These are phyloP conservation scores for Nomada ruficornis DNA, from an alignment of 2,888 invertebrate genomes.

Conservation along the genomic window DNA sequence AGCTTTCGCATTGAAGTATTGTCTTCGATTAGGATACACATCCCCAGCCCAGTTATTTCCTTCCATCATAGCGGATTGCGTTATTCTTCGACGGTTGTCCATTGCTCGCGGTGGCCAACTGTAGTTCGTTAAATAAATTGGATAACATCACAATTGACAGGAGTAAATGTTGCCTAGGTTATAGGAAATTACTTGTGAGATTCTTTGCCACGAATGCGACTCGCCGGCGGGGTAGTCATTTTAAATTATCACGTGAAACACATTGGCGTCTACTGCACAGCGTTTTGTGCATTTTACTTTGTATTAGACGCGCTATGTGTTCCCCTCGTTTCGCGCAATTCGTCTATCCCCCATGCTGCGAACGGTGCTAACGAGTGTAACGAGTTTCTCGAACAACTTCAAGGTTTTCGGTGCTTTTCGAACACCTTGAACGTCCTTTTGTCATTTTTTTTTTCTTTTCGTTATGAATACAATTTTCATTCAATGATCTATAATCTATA, in stretches of 20 bases:
- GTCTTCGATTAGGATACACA: constrained; percentile 11
- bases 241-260: constrained; percentile 9
- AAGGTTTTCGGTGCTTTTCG: neutral
- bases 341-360: constrained; percentile 9
- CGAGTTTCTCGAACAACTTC: constrained; percentile 39
- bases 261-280: neutral
- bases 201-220: constrained; percentile 23
- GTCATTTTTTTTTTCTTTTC: neutral
- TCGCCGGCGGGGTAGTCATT: constrained; percentile 26
- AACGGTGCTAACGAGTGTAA: neutral
- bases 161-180: constrained; percentile 9
- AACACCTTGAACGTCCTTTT: neutral
- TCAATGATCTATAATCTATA: neutral
- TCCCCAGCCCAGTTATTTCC: constrained; percentile 42
- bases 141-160: neutral
- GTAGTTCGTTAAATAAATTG: neutral
- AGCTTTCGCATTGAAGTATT: constrained; percentile 21
- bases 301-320: constrained; percentile 18
- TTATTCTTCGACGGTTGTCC: constrained; percentile 38
- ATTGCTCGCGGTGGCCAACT: constrained; percentile 31
- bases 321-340: constrained; percentile 20
- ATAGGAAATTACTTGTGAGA: constrained; percentile 44
- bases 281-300: constrained; percentile 42
- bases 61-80: constrained; percentile 9
- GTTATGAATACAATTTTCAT: neutral